phyloP scores from a whole-genome alignment of 1,140 invertebrate genomes.

The Acyrthosiphon pisum region DNA sequence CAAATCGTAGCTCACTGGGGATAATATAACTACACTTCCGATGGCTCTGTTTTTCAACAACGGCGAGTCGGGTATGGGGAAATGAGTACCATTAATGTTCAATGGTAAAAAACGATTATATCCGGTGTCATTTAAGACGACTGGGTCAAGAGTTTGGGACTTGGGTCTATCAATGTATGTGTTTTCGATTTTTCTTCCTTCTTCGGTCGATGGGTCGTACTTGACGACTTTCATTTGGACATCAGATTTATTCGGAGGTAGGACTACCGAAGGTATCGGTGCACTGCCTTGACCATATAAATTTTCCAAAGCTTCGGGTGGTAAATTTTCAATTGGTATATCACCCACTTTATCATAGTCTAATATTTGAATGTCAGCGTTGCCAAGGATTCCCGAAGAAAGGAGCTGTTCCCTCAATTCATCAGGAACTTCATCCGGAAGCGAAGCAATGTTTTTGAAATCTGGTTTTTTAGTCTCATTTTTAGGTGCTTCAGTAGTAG shows the following conservation, averaged over 20 bases:
- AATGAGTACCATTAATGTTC: conserved; percentile 82
- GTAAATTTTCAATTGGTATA: conserved; percentile 80
- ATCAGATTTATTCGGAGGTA: conserved; percentile 58
- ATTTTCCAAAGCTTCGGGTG: conserved; percentile 84
- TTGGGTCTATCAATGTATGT: conserved; percentile 71
- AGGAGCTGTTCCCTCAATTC: conserved; percentile 81
- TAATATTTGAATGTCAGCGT: conserved; percentile 84
- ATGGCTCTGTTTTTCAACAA: conserved; percentile 76
- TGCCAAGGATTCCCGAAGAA: conserved; percentile 83
- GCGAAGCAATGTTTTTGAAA: conserved; percentile 67
- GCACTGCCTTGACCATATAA: conserved; percentile 73
- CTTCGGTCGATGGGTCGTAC: conserved; percentile 76
- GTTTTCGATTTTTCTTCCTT: conserved; percentile 75
- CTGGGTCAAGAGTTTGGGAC: conserved; percentile 76
- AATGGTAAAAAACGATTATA: conserved; percentile 84
- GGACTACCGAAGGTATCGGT: conserved; percentile 60
- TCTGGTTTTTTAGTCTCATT: conserved; percentile 61
- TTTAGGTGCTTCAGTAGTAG: conserved; percentile 33
- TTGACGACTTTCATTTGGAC: conserved; percentile 86
- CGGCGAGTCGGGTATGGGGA: conserved; percentile 78
- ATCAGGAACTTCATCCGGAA: conserved; percentile 86
- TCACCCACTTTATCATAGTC: conserved; percentile 89
- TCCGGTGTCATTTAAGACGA: conserved; percentile 73
- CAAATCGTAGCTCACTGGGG: conserved; percentile 76
- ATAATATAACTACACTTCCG: conserved; percentile 81